Evolutionary conservation across 2,888 invertebrate species (phyloP).

Genomic region (Euphydryas editha): DNA sequence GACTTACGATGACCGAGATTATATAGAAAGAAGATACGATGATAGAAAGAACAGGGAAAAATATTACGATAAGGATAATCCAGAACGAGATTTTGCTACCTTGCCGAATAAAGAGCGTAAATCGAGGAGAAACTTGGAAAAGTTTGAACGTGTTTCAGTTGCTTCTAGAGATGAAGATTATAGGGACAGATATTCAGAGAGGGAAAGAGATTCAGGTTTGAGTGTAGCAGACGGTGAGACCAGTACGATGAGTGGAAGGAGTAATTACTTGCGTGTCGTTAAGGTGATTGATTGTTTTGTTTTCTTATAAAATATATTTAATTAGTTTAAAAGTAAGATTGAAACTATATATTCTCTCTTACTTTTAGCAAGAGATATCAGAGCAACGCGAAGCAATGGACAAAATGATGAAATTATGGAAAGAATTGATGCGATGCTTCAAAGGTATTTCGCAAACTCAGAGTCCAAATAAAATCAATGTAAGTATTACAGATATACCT

Average conservation of each 20-base stretch:
- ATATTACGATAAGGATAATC: constrained; percentile 55
- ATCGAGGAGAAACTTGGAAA: constrained; percentile 56
- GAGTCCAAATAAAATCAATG: constrained; percentile 59
- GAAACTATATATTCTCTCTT: background rate
- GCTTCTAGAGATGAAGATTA: constrained; percentile 68
- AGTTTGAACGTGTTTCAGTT: constrained; percentile 65
- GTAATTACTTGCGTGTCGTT: constrained; percentile 70
- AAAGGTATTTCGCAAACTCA: constrained; percentile 67
- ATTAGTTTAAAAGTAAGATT: background rate
- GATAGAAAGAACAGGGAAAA: constrained; percentile 49
- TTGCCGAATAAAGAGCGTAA: constrained; percentile 53
- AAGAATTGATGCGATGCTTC: constrained; percentile 77
- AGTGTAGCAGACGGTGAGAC: constrained; percentile 74
- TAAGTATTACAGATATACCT: constrained; percentile 44
- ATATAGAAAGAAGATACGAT: constrained; percentile 52
- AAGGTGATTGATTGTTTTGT: constrained; percentile 56
- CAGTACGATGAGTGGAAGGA: constrained; percentile 70
- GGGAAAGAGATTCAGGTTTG: constrained; percentile 72
- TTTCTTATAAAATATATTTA: background rate
- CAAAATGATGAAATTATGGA: constrained; percentile 80
- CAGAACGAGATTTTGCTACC: constrained; percentile 48
- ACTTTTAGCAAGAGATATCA: constrained; percentile 70
- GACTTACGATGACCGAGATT: constrained; percentile 51
- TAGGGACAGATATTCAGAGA: constrained; percentile 63
- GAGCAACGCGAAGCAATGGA: constrained; percentile 79